phyloP scores from a whole-genome alignment of 2,113 vertebrate species.

The Microtus pennsylvanicus region DNA sequence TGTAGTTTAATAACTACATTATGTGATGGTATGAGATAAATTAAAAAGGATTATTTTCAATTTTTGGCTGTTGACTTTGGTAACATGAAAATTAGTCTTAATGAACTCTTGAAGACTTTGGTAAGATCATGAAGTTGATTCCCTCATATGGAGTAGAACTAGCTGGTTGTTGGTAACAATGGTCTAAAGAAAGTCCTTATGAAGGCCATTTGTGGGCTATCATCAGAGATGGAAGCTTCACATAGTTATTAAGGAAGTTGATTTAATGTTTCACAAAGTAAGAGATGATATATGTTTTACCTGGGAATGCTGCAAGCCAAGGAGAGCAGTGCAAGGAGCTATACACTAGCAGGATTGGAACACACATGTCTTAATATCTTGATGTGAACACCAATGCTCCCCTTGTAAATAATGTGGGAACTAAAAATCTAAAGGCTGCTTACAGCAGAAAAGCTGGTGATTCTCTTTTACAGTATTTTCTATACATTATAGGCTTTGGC shows the following conservation, averaged over 20 bases:
- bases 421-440: background rate
- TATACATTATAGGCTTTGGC: background rate
- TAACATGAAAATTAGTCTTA: background rate
- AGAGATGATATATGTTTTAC: background rate
- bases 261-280: background rate
- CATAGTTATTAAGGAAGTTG: background rate
- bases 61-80: background rate
- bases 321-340: too few species aligned
- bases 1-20: background rate
- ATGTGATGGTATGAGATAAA: background rate
- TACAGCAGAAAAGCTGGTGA: background rate
- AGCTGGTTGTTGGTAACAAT: background rate
- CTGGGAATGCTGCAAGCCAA: background rate
- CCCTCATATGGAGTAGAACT: too few species aligned
- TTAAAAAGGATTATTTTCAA: background rate
- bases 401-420: background rate
- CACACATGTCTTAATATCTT: background rate
- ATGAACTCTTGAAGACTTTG: background rate
- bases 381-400: background rate
- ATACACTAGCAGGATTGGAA: background rate
- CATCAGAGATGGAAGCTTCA: background rate
- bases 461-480: background rate
- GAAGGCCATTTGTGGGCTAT: background rate
- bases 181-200: fast-evolving
- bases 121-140: background rate